Evolutionary conservation across 2,797 vertebrate species (phyloP).

Genomic region (Tenualosa thibaudeaui): DNA sequence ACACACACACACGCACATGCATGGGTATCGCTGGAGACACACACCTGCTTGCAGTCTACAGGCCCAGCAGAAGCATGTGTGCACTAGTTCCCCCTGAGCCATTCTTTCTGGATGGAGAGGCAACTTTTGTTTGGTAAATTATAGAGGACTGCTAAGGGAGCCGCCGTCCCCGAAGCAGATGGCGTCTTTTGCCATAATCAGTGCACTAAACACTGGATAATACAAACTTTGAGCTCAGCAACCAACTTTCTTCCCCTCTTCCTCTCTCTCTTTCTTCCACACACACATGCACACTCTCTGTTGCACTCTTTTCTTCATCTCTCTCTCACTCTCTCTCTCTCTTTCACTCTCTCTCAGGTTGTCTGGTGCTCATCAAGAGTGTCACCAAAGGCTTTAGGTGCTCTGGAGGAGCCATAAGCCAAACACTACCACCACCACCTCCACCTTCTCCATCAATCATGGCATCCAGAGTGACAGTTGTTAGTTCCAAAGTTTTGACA

Average conservation of each 20-base stretch:
- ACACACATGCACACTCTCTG: conserved; percentile 46
- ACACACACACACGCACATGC: not conserved
- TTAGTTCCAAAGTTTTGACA: not conserved
- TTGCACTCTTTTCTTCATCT: too few species aligned
- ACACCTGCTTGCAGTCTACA: conserved; percentile 54
- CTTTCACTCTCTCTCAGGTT: not conserved
- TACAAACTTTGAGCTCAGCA: conserved; percentile 77
- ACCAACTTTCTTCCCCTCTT: conserved; percentile 60
- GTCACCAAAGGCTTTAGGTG: not conserved
- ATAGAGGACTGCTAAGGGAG: conserved; percentile 63
- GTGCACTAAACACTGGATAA: conserved; percentile 72
- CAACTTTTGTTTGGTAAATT: conserved; percentile 73
- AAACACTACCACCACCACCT: not conserved
- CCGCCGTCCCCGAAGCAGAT: conserved; percentile 72
- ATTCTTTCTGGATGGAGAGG: conserved; percentile 60
- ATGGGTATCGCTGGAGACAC: conserved; percentile 51
- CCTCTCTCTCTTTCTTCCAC: conserved; percentile 58
- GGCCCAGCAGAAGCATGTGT: conserved; percentile 45
- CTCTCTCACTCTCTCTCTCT: not conserved
- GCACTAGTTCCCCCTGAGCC: conserved; percentile 30
- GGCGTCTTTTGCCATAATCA: conserved; percentile 71
- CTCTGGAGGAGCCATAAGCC: not conserved
- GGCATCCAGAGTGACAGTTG: not conserved
- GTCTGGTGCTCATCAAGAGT: not conserved
- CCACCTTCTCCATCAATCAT: not conserved